Conservation (phyloP, 2,797 vertebrate genomes). For the Poecilia wingei region DNA sequence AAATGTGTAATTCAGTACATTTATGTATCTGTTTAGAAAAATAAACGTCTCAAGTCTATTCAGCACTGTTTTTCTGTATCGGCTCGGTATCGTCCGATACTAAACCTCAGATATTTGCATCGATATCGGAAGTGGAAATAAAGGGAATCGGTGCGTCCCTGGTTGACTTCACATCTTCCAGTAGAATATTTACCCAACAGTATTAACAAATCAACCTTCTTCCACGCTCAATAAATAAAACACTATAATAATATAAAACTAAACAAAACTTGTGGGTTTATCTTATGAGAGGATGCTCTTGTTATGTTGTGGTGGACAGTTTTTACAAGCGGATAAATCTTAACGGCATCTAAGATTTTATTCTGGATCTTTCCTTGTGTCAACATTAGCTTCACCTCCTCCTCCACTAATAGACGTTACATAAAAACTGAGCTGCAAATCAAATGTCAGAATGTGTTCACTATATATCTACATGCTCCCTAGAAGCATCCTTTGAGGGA, state of each 20-base stretch:
- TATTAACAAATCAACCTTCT: background rate
- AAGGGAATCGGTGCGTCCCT: too few relatives aligned
- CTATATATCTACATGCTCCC: constrained; percentile 20
- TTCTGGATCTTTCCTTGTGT: background rate
- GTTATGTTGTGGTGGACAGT: background rate
- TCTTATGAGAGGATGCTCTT: background rate
- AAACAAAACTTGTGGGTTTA: background rate
- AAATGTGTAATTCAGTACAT: too few relatives aligned
- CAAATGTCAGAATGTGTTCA: background rate
- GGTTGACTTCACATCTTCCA: background rate
- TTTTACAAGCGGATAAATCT: background rate
- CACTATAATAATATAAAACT: too few relatives aligned
- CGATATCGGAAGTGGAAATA: too few relatives aligned
- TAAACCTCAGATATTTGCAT: too few relatives aligned
- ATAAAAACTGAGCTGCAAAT: background rate
- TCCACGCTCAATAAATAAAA: background rate
- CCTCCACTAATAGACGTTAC: background rate
- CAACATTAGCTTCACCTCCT: background rate
- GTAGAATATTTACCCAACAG: background rate
- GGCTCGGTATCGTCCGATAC: too few relatives aligned
- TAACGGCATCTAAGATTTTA: background rate
- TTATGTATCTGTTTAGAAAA: too few relatives aligned
- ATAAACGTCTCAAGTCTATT: too few relatives aligned
- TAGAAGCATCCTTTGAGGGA: constrained; percentile 14
- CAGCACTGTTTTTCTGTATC: too few relatives aligned